Conservation (phyloP, 2,113 vertebrate species). For the Lontra canadensis region DNA sequence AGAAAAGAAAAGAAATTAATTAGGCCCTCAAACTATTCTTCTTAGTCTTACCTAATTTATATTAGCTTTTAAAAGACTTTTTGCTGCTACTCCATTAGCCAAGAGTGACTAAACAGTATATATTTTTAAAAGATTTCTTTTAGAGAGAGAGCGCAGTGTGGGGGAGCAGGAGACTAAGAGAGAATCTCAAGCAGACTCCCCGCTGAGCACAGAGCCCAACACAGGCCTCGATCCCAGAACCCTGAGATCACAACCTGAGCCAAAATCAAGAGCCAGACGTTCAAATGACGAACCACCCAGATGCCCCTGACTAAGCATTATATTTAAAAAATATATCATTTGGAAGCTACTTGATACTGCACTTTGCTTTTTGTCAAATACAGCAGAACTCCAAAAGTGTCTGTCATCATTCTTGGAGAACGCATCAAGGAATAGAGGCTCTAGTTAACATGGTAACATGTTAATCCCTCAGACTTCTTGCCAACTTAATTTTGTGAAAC, state of each 20-base stretch:
- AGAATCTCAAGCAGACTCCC: too few species aligned
- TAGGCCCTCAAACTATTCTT: neutral
- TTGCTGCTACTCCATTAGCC: neutral
- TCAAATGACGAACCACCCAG: neutral
- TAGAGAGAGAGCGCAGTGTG: too few species aligned
- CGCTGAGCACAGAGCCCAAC: too few species aligned
- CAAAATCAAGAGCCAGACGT: too few species aligned
- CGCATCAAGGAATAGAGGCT: neutral
- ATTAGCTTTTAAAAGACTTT: neutral
- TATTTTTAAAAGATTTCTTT: too few species aligned
- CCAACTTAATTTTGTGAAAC: conserved; percentile 27
- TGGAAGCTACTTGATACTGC: neutral
- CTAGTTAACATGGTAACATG: neutral
- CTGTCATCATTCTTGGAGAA: neutral
- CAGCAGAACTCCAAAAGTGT: neutral
- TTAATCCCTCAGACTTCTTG: neutral
- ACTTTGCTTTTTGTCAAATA: neutral
- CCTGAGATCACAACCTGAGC: too few species aligned
- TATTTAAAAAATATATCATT: neutral
- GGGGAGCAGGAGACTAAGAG: too few species aligned
- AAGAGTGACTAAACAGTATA: neutral
- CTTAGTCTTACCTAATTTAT: neutral
- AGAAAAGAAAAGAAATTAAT: neutral
- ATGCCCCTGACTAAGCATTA: neutral
- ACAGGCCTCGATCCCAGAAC: too few species aligned